These are phyloP conservation scores for Apis mellifera DNA, from an alignment of 1,140 invertebrate genomes.

Conservation along the genomic window DNA sequence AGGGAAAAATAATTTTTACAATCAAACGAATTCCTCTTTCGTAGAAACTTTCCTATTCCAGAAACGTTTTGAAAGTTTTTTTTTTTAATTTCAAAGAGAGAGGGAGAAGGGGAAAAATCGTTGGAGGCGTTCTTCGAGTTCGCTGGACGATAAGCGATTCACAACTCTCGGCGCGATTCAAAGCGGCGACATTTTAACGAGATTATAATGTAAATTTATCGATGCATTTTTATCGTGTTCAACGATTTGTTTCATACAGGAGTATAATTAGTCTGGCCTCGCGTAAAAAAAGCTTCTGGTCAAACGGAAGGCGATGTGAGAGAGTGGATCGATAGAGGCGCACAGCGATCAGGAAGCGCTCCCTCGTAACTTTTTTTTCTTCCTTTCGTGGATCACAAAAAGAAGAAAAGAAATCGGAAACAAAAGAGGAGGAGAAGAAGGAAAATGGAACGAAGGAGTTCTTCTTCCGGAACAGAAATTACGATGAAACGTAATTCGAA, in stretches of 20 bases:
- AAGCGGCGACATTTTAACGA: conserved; percentile 14
- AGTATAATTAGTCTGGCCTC: conserved; percentile 26
- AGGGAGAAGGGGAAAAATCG: too few species aligned
- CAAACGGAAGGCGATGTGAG: conserved; percentile 32
- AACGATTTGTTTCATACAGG: neutral
- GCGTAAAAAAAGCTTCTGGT: conserved; percentile 48
- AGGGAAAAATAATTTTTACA: too few species aligned
- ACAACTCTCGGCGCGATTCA: neutral
- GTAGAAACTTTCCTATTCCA: too few species aligned
- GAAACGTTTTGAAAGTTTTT: neutral
- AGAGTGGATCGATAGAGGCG: conserved; percentile 52
- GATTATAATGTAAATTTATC: conserved; percentile 6
- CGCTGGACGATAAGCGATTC: neutral
- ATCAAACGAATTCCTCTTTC: too few species aligned
- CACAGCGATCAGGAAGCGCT: conserved; percentile 46
- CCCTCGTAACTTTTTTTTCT: conserved; percentile 9
- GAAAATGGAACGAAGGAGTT: too few species aligned
- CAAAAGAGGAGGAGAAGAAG: rapidly evolving
- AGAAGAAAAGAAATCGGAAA: neutral
- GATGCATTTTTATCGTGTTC: neutral
- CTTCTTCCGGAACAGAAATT: neutral
- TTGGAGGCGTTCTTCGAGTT: neutral
- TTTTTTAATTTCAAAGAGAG: neutral
- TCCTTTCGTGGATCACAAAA: neutral
- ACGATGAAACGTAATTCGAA: neutral